These are phyloP conservation scores for Myopa testacea DNA, from an alignment of 2,888 invertebrate species.

Conservation along the genomic window DNA sequence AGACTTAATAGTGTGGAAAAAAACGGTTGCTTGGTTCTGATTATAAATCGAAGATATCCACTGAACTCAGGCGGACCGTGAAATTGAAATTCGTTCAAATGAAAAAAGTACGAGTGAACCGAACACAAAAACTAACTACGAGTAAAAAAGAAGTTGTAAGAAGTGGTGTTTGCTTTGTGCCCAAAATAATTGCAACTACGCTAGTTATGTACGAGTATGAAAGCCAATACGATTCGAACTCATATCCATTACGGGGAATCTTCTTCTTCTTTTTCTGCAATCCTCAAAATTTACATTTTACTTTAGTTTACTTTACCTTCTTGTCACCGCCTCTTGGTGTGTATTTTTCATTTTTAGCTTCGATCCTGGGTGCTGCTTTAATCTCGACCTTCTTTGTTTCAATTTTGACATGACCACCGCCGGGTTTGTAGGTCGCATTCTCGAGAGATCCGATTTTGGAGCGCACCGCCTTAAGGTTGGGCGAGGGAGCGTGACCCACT, in stretches of 20 bases:
- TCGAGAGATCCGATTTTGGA: constrained; percentile 93
- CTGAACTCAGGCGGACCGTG: constrained; percentile 60
- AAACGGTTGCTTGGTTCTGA: background rate
- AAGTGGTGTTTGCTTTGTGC: background rate
- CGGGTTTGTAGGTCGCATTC: constrained; percentile 90
- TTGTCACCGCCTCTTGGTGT: constrained; percentile 89
- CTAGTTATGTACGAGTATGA: background rate
- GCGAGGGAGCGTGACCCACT: constrained; percentile 92
- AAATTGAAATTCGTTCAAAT: constrained; percentile 54
- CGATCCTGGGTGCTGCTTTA: constrained; percentile 86
- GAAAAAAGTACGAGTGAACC: constrained; percentile 11
- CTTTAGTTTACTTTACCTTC: constrained; percentile 75
- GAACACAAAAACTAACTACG: background rate
- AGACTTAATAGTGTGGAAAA: background rate
- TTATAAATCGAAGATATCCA: constrained; percentile 10
- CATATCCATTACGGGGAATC: background rate
- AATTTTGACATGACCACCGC: constrained; percentile 89
- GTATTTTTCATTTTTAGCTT: constrained; percentile 91
- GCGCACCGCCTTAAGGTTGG: constrained; percentile 89
- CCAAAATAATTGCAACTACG: background rate
- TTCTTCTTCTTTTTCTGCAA: background rate
- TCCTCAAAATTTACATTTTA: too few species aligned
- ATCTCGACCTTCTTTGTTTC: constrained; percentile 88
- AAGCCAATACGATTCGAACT: background rate
- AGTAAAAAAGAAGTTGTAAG: background rate